A percentile compares a stretch with the other conserved stretches of the same genome.
Evolutionary conservation across 2,888 invertebrate species (phyloP).

Genomic region (Lepidochitona cinerea): DNA sequence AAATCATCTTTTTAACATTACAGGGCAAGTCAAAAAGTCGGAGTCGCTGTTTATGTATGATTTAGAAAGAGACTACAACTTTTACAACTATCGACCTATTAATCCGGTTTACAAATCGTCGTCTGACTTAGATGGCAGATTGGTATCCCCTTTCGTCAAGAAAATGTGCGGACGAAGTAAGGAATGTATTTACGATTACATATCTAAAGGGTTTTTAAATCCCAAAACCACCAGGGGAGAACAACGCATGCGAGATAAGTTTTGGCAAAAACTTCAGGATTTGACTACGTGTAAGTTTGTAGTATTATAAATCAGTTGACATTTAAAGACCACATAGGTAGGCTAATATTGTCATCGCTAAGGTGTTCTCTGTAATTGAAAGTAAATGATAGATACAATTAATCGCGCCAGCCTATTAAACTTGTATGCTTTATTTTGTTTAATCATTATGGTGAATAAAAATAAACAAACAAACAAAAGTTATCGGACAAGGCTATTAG

Average conservation of each 20-base stretch:
- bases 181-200: background rate
- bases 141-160: background rate
- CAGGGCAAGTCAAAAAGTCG: background rate
- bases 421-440: too few relatives aligned
- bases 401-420: too few relatives aligned
- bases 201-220: background rate
- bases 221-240: background rate
- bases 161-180: background rate
- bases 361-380: too few relatives aligned
- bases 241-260: background rate
- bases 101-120: background rate
- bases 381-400: too few relatives aligned
- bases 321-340: too few relatives aligned
- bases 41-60: background rate
- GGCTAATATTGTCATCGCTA: too few relatives aligned
- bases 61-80: background rate
- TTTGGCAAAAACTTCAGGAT: background rate
- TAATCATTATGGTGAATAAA: too few relatives aligned
- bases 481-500: too few relatives aligned
- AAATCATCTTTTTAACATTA: background rate
- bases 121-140: background rate
- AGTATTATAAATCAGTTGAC: background rate
- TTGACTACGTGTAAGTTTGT: background rate
- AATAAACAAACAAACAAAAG: too few relatives aligned
- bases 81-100: background rate